phyloP scores from a whole-genome alignment of 1,140 invertebrate genomes.

The Aplysia californica region DNA sequence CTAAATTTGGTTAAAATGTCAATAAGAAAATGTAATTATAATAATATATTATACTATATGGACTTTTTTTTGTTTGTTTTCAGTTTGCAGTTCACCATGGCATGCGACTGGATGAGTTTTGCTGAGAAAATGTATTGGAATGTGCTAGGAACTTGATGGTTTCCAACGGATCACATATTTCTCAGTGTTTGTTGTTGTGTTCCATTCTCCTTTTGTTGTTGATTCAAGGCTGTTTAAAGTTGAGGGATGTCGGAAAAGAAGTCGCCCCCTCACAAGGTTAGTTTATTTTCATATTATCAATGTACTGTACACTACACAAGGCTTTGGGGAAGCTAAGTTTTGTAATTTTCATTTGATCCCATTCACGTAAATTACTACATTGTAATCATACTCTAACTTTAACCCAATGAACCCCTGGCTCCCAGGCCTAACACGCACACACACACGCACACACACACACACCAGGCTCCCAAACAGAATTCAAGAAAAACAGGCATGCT shows the following conservation, averaged over 20 bases:
- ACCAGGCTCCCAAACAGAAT: no score
- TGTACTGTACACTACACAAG: background rate
- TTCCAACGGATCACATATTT: background rate
- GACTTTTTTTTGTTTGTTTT: constrained; percentile 1
- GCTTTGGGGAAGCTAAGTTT: no score
- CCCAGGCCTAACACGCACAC: no score
- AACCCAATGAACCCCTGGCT: no score
- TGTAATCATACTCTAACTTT: no score
- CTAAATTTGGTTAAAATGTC: background rate
- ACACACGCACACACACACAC: no score
- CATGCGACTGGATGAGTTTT: background rate
- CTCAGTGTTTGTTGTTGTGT: constrained; percentile 15
- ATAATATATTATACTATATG: background rate
- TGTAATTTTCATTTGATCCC: no score
- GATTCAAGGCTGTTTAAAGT: constrained; percentile 29
- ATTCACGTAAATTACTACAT: no score
- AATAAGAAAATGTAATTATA: background rate
- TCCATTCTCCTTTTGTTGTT: background rate
- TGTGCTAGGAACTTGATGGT: constrained; percentile 3
- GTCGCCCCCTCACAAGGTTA: constrained; percentile 63
- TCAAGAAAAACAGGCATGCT: no score
- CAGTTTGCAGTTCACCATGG: background rate
- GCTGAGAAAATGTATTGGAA: no score
- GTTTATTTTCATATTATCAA: background rate
- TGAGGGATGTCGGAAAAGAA: constrained; percentile 65